Conservation (phyloP, 2,113 vertebrate genomes). For the Poicephalus meyeri region DNA sequence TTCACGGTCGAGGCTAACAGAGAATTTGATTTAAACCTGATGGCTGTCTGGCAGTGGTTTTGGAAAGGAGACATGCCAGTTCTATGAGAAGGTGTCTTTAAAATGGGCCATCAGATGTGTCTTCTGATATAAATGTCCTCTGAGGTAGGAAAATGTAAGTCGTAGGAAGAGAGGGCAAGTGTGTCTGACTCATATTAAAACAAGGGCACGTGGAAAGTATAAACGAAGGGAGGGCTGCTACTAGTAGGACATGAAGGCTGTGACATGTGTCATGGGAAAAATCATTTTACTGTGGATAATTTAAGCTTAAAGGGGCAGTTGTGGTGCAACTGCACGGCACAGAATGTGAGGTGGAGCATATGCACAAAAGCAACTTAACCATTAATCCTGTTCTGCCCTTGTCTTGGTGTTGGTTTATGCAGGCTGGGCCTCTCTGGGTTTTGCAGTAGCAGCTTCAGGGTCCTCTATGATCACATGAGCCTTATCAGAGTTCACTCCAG, state of each 20-base stretch:
- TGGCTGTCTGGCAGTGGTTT: background rate
- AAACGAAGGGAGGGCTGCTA: background rate
- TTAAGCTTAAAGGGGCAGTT: background rate
- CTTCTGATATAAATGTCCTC: background rate
- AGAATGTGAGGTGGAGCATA: background rate
- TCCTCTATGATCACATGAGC: background rate
- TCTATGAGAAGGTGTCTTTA: background rate
- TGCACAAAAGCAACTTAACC: background rate
- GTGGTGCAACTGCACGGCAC: background rate
- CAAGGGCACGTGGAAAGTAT: background rate
- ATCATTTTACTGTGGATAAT: background rate
- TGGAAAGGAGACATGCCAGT: background rate
- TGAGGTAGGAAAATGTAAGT: slow-evolving; percentile 39
- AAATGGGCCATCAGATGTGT: background rate
- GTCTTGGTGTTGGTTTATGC: background rate
- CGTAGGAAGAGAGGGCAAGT: slow-evolving; percentile 36
- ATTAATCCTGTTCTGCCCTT: background rate
- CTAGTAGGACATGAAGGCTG: background rate
- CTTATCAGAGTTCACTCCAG: background rate
- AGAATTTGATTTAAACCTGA: background rate
- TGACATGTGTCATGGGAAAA: background rate
- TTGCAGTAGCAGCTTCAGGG: background rate
- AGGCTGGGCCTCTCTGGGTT: background rate
- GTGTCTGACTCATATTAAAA: slow-evolving; percentile 24
- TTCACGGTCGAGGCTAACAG: background rate